Conservation (phyloP, 2,797 vertebrate genomes). For the Carduelis carduelis region DNA sequence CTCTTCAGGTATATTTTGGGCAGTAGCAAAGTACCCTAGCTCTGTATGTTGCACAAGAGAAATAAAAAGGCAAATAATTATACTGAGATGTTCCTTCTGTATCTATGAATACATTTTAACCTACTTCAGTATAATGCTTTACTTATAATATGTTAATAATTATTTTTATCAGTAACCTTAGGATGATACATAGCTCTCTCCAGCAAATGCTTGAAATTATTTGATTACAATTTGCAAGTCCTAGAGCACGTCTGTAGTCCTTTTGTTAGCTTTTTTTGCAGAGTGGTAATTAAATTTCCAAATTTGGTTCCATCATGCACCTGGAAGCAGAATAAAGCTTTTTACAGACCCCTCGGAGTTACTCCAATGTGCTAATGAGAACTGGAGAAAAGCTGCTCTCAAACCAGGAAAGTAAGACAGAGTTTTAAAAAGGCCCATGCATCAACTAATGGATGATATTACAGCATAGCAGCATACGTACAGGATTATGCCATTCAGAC, state of each 20-base stretch:
- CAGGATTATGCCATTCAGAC: not conserved
- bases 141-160: not conserved
- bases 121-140: not conserved
- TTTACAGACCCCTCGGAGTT: not conserved
- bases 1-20: not conserved
- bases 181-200: not conserved
- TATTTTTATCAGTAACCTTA: not conserved
- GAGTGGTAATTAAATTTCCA: conserved; percentile 11
- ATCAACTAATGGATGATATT: not conserved
- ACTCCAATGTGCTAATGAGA: not conserved
- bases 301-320: not conserved
- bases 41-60: not conserved
- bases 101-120: not conserved
- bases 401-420: not conserved
- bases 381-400: not conserved
- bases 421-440: not conserved
- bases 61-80: not conserved
- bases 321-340: not conserved
- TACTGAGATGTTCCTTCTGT: not conserved
- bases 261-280: conserved; percentile 8
- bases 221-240: not conserved
- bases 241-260: not conserved
- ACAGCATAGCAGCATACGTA: not conserved
- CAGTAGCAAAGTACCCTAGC: not conserved
- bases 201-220: not conserved